Percentiles rank a stretch among this genome's conserved stretches.
Conservation (phyloP, 2,888 invertebrate genomes). For the Agriopis aurantiaria region DNA sequence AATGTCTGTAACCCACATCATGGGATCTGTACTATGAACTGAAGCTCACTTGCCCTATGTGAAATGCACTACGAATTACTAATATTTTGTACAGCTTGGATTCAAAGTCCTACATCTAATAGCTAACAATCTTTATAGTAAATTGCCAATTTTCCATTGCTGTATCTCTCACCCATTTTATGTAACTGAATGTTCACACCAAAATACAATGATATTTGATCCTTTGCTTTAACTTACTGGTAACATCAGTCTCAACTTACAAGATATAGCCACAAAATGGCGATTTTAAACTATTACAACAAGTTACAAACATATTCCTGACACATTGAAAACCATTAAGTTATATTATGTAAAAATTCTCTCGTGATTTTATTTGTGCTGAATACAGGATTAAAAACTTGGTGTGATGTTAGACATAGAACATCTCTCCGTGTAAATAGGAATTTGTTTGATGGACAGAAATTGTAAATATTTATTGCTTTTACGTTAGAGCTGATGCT, state of each 20-base stretch:
- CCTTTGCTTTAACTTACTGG: slow-evolving; percentile 68
- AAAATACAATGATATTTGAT: slow-evolving; percentile 51
- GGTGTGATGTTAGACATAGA: slow-evolving; percentile 45
- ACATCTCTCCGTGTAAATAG: slow-evolving; percentile 48
- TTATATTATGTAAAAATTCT: slow-evolving; percentile 65
- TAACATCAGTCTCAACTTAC: slow-evolving; percentile 79
- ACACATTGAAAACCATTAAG: slow-evolving; percentile 57
- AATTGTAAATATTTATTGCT: slow-evolving; percentile 69
- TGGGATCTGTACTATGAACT: slow-evolving; percentile 76
- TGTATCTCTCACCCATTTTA: slow-evolving; percentile 56
- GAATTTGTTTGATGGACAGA: slow-evolving; percentile 57
- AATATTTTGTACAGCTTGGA: slow-evolving; percentile 83
- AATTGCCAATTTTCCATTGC: slow-evolving; percentile 67
- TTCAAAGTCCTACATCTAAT: slow-evolving; percentile 82
- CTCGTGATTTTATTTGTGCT: slow-evolving; percentile 70
- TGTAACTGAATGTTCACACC: slow-evolving; percentile 54
- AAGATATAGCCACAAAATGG: slow-evolving; percentile 69
- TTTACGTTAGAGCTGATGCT: slow-evolving; percentile 73
- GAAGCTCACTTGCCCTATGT: slow-evolving; percentile 78
- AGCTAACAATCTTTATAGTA: slow-evolving; percentile 79
- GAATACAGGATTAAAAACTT: slow-evolving; percentile 47
- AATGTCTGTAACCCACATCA: slow-evolving; percentile 63
- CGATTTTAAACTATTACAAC: slow-evolving; percentile 62
- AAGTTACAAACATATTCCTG: slow-evolving; percentile 68
- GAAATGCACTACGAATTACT: slow-evolving; percentile 84